phyloP scores from a whole-genome alignment of 2,888 invertebrate genomes.

The Crematogaster levior region DNA sequence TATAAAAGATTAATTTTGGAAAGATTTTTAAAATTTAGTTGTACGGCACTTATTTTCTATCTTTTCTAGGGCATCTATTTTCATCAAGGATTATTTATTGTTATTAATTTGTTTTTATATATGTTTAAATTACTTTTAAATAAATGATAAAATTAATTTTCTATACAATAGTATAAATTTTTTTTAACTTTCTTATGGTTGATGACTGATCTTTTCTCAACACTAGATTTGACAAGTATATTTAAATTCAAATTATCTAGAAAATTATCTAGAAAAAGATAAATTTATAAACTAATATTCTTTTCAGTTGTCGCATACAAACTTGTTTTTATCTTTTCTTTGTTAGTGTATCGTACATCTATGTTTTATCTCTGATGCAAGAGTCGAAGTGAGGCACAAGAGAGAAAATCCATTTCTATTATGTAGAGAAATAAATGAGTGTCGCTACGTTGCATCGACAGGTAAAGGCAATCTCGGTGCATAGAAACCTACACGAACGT shows the following conservation, averaged over 20 bases:
- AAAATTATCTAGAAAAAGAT: neutral
- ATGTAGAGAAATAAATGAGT: constrained; percentile 43
- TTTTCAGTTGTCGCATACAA: constrained; percentile 54
- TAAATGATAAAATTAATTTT: neutral
- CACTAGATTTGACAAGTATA: neutral
- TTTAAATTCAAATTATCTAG: neutral
- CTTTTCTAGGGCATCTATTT: too few species aligned
- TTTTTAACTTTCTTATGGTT: neutral
- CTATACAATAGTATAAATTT: neutral
- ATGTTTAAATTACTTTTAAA: neutral
- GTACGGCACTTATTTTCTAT: neutral
- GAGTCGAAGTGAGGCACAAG: constrained; percentile 35
- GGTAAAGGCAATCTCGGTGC: constrained; percentile 50
- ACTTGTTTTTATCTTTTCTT: constrained; percentile 57
- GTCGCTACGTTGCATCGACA: constrained; percentile 41
- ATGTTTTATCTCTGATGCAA: constrained; percentile 12
- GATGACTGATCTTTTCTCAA: neutral
- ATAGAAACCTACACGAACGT: constrained; percentile 8
- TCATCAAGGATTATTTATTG: neutral
- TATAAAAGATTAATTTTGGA: neutral
- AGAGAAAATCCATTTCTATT: constrained; percentile 65
- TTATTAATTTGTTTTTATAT: too few species aligned
- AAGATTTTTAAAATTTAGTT: neutral
- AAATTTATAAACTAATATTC: neutral
- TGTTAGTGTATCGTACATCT: constrained; percentile 50